These are phyloP conservation scores for Myotis davidii DNA, from an alignment of 2,113 vertebrate genomes.

Conservation along the genomic window DNA sequence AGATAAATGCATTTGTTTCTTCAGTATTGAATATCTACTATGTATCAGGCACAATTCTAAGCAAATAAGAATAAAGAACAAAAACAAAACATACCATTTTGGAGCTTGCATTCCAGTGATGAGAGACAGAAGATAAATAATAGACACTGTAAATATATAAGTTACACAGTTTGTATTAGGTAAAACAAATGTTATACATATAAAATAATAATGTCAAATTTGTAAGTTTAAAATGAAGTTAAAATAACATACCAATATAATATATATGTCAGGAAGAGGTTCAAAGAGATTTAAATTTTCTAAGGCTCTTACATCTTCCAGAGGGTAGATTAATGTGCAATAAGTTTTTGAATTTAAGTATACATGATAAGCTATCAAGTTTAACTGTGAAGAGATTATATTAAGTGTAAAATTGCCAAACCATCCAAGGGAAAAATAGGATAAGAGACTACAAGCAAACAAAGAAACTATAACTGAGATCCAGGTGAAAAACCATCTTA, in stretches of 20 bases:
- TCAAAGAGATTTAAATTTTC: not conserved
- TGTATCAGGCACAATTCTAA: not conserved
- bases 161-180: not conserved
- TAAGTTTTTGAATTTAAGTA: not conserved
- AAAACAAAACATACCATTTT: not conserved
- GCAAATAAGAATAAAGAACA: not conserved
- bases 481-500: not conserved
- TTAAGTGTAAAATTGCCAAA: not conserved
- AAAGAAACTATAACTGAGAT: not conserved
- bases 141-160: not conserved
- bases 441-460: not conserved
- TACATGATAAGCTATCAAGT: not conserved
- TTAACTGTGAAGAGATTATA: not conserved
- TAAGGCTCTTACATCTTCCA: not conserved
- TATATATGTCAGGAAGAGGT: not conserved
- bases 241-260: not conserved
- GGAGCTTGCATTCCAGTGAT: not conserved
- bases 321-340: not conserved
- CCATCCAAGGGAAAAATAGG: not conserved
- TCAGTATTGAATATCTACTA: not conserved
- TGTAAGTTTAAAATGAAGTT: not conserved
- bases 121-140: not conserved
- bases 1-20: not conserved
- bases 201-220: not conserved
- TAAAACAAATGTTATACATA: not conserved